Conservation (phyloP, 2,113 vertebrate genomes). For the Poeciliopsis prolifica region DNA sequence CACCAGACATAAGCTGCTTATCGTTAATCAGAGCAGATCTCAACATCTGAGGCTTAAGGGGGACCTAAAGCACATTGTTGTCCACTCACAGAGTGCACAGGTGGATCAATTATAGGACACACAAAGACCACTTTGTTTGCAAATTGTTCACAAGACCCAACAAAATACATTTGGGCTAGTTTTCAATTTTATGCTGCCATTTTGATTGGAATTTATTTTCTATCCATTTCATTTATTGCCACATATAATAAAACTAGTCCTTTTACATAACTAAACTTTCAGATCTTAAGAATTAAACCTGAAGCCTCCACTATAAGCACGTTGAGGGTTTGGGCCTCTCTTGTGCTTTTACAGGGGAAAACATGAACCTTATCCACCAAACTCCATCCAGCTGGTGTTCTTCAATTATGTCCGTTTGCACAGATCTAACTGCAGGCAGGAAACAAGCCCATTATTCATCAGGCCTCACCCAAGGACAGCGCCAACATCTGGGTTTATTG, state of each 20-base stretch:
- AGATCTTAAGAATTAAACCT: background rate
- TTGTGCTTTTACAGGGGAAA: background rate
- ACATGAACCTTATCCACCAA: background rate
- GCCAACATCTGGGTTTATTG: slow-evolving; percentile 48
- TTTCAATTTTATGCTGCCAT: background rate
- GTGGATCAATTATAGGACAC: slow-evolving; percentile 29
- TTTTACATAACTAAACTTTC: background rate
- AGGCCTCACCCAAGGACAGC: slow-evolving; percentile 8
- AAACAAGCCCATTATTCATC: slow-evolving; percentile 28
- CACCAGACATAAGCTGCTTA: slow-evolving; percentile 70
- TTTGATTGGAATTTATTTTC: background rate
- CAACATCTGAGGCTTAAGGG: slow-evolving; percentile 59
- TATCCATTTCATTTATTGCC: background rate
- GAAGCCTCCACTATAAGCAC: background rate
- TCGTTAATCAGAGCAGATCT: slow-evolving; percentile 69
- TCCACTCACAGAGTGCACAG: slow-evolving; percentile 15
- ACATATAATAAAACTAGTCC: too few species aligned
- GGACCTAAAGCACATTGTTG: slow-evolving; percentile 58
- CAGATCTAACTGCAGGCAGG: slow-evolving; percentile 9
- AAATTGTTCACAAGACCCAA: background rate
- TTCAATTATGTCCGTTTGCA: background rate
- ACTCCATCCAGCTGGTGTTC: background rate
- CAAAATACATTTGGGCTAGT: background rate
- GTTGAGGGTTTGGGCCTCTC: too few species aligned
- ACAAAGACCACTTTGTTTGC: slow-evolving; percentile 1